Evolutionary conservation across 2,797 vertebrate species (phyloP).

Genomic region (Phoeniculus purpureus): DNA sequence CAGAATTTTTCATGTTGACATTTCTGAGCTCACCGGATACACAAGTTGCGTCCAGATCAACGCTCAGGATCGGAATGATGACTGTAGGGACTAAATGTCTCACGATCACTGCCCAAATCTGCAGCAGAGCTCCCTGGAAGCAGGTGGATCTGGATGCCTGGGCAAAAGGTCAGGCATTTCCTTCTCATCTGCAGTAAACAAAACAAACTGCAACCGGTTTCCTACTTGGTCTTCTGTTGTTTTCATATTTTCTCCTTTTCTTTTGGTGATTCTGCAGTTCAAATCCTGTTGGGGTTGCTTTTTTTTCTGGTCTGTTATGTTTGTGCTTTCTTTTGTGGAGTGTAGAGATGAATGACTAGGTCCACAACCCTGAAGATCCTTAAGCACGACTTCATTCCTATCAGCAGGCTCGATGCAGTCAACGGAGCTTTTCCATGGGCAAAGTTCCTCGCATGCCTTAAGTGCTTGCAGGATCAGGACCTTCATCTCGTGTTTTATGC

Average conservation of each 20-base stretch:
- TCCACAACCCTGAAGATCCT: neutral
- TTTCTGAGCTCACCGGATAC: constrained; percentile 1
- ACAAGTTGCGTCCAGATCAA: neutral
- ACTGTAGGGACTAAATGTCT: neutral
- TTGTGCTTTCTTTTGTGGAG: neutral
- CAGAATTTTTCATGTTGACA: neutral
- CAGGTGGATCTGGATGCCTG: constrained; percentile 22
- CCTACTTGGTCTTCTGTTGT: neutral
- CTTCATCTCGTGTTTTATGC: constrained; percentile 70
- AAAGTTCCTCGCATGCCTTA: constrained; percentile 46
- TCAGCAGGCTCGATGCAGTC: neutral
- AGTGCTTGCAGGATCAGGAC: constrained; percentile 59
- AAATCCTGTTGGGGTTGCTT: neutral
- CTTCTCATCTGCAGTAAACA: constrained; percentile 18
- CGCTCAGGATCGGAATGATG: neutral
- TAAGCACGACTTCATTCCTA: constrained; percentile 34
- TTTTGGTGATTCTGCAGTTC: neutral
- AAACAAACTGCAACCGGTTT: constrained; percentile 36
- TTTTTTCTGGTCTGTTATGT: neutral
- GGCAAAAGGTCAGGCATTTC: constrained; percentile 12
- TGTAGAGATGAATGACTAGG: neutral
- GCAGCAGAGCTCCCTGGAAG: neutral
- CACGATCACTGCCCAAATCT: neutral
- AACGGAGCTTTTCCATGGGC: neutral
- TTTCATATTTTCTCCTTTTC: neutral